Percentiles rank a stretch among this genome's conserved stretches.
Conservation (phyloP, 2,888 invertebrate species). For the Linnaemya tessellans region DNA sequence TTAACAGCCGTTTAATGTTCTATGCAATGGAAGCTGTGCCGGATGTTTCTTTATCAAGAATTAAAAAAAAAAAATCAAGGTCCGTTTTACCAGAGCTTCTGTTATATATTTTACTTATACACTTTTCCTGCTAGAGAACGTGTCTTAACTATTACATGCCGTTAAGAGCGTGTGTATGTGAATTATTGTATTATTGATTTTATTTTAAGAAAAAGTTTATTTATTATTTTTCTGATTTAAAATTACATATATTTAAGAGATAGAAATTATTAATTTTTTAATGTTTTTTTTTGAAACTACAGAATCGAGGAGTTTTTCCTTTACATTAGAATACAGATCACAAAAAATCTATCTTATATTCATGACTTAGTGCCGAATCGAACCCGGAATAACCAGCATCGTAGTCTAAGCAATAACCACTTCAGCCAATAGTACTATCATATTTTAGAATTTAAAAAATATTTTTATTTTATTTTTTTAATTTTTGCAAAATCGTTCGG, state of each 20-base stretch:
- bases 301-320: no score
- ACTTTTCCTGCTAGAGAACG: background rate
- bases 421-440: no score
- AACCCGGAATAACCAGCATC: no score
- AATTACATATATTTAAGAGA: background rate
- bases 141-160: background rate
- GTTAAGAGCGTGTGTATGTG: background rate
- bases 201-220: slow-evolving; percentile 37
- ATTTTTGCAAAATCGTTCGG: no score
- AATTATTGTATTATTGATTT: slow-evolving; percentile 56
- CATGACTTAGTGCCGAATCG: no score
- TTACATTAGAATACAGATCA: no score
- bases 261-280: background rate
- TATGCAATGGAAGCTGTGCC: slow-evolving; percentile 6
- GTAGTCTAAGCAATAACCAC: no score
- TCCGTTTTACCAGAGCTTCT: slow-evolving; percentile 37
- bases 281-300: background rate
- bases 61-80: slow-evolving; percentile 37
- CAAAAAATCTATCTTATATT: no score
- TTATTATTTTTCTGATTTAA: background rate
- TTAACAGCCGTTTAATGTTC: slow-evolving; percentile 20
- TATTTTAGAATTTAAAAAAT: no score
- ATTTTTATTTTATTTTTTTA: no score
- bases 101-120: slow-evolving; percentile 22
- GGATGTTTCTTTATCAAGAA: slow-evolving; percentile 62